Evolutionary conservation across 2,888 invertebrate species (phyloP), one percentile per base, ranked within the genome.

Genomic region (Heliconius ethilla): DNA sequence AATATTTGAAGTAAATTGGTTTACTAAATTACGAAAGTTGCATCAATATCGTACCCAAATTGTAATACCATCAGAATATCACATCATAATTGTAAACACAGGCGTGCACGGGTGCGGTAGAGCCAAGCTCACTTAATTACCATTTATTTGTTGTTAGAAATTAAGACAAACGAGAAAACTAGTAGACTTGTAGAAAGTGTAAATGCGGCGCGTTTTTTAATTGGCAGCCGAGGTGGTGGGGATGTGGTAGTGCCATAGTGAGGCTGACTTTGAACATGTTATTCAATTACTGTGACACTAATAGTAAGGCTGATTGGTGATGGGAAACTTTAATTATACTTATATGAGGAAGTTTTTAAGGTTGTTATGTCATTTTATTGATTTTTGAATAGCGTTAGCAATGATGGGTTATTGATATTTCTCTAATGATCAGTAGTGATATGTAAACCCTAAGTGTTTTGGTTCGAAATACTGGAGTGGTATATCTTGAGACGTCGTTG

Each of bases 141-240:
- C 79, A 78, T 78, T 81, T 79, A 80, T 83, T 83, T 83, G 83
- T 82, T 82, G 81, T 83, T 84, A 84, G 84, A 84, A 84, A 84
- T 83, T 84, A 84, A 84, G 81, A 84, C 82, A 84, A 84, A 83
- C 82, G 81, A 74, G 79, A 82, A 76, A 81, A 81, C 83, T 77
- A 77, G 82, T 82, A 80, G 78, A 80, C 79, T 76, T 70, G 79
- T 83, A 83, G 83, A 83, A 83, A 83, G 83, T 80, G 81, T 80
- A 83, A 83, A 82, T 81, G 79, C 79, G 79, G 29, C 67, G 76
- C 76, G 77, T 78, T 81, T 83, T 81, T 82, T 83, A 83, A 83
- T 83, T 81, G 80, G 81, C 80, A 78, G 75, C 76, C 73, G 74
- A 70, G 77, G 78, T 80, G 67, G 76, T 70, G 74, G 81, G 76